Base-by-base conservation (phyloP, 1,140 invertebrate genomes). In the Drosophila setifemur region DNA sequence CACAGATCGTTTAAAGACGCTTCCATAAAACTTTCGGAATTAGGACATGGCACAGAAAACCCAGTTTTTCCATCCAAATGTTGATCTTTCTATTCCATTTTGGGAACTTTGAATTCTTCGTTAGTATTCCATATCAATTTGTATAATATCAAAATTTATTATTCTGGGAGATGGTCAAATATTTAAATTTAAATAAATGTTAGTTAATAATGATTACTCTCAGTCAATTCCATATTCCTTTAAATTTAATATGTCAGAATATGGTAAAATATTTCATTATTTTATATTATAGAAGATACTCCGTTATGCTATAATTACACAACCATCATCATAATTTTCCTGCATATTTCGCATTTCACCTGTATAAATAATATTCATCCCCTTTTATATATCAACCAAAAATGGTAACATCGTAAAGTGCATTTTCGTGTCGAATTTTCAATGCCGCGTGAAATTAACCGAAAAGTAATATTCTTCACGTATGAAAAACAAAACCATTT, bases 371-470 rank as follows among this genome's bases (percentile, higher is more conserved):
- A 37, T 23, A 16, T 14, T 29, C 16, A n/a, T 5, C 12, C 26
- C 16, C 6, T 33, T 50, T 26, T 37, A 8, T 2, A 4, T 18
- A 18, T n/a, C n/a, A 7, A 12, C 29, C 31, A 8, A 54, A 45
- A 42, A n/a, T 26, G 8, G 1, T 43, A 11, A 33, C 47, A 26
- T 42, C 40, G 53, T 52, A 83, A 58, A 82, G 77, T 83, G 77
- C 73, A 83, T 77, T 82, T 64, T 35, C 61, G 25, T 82, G 77
- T 82, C 58, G 21, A 58, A 43, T 28, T 29, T 43, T 50, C 44
- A 53, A 44, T 48, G 72, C 26, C 39, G 49, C 68, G 74, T 79
- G 70, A 53, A 79, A 73, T 79, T 76, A 76, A 43, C 21, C 21
- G 19, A 67, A 39, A 29, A n/a, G n/a, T 61, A 78, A 57, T 79